Conservation (phyloP, 1,140 invertebrate genomes). For the Hycleus cichorii region DNA sequence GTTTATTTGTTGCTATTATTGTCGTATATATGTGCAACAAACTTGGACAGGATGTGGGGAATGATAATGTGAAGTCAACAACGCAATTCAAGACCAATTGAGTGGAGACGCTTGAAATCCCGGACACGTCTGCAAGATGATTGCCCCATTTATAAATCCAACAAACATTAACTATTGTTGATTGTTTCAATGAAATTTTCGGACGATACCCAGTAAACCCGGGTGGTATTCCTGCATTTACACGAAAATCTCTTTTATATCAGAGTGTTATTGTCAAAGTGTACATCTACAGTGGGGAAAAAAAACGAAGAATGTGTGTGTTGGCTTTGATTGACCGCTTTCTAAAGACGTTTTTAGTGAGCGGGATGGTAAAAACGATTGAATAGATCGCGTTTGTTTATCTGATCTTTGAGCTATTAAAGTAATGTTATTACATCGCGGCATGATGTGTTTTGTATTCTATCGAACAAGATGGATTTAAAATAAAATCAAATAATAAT, state of each 20-base stretch:
- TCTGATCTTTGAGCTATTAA: slow-evolving; percentile 14
- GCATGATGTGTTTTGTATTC: slow-evolving; percentile 12
- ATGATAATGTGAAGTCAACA: not conserved
- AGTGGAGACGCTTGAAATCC: slow-evolving; percentile 3
- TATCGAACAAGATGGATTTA: not conserved
- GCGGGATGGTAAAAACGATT: slow-evolving; percentile 9
- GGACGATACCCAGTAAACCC: no score
- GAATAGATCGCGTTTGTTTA: slow-evolving; percentile 13
- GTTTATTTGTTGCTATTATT: no score
- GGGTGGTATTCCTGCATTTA: no score
- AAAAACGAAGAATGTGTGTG: no score
- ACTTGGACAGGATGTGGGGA: not conserved
- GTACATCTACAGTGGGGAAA: no score
- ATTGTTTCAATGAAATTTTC: no score
- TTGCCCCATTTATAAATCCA: slow-evolving; percentile 8
- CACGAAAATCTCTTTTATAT: no score
- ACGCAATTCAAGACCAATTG: not conserved
- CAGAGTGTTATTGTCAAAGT: no score
- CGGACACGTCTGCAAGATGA: slow-evolving; percentile 5
- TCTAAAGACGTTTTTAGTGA: slow-evolving; percentile 14
- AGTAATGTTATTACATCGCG: slow-evolving; percentile 15
- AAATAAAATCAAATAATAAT: not conserved
- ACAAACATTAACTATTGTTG: no score
- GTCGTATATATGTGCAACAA: no score
- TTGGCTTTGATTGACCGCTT: slow-evolving; percentile 12